Base-by-base conservation (phyloP, 1,140 invertebrate species). In the Eubasilissa regina region DNA sequence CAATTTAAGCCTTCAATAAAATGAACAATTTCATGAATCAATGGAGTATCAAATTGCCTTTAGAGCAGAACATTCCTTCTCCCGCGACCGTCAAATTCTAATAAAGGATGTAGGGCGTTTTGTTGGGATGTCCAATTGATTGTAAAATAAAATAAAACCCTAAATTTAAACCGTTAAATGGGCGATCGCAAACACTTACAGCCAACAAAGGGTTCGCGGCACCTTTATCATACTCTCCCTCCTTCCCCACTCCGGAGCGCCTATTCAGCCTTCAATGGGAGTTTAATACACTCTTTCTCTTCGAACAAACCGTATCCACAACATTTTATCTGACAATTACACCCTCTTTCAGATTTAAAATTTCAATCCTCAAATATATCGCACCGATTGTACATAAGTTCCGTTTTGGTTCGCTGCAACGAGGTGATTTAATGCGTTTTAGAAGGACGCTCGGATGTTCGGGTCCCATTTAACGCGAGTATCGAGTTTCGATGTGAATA, bases 271-370 rank as follows among this genome's bases (percentile, higher is more conserved):
- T 25, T 78, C 66, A 74, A 73, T 62, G 58, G 25, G 43, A 78
- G 60, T 73, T 78, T 78, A 78, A 78, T 78, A 78, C 77, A 78
- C 77, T 64, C 73, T 78, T 78, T 78, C 77, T 68, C 55, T 78
- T 78, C 68, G 44, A 60, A 25, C 66, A 48, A n/a, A 78, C 13
- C 58, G 43, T 66, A 77, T 47, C 75, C 44, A 77, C 48, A 70
- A 70, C 66, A 70, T 70, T 70, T 70, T 70, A 70, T 17, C 66
- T 17, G 66, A 64, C 19, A 19, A 70, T 70, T 70, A 70, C 45
- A 70, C 66, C 66, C 66, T 70, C 66, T 48, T 51, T 25, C 17
- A n/a, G 66, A 70, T 70, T 25, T 70, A 25, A 47, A 66, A 64
- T 48, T 51, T 47, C 45, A 45, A 21, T 11, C 51, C 21, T 21